Evolutionary conservation across 2,113 vertebrate genomes (phyloP).

Genomic region (Protomyctophum bolini): DNA sequence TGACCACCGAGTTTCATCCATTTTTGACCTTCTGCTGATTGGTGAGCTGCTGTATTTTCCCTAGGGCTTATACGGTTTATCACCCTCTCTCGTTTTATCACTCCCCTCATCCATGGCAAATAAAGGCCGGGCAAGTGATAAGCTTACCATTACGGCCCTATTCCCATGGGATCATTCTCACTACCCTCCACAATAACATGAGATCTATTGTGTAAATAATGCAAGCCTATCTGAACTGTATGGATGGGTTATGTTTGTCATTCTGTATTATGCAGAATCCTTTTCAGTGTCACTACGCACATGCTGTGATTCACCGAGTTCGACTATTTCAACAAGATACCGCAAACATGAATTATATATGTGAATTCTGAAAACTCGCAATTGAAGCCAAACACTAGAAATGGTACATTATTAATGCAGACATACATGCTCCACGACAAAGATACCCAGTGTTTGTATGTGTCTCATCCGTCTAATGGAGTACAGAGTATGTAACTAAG

Average conservation of each 20-base stretch:
- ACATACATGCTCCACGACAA: too few relatives aligned
- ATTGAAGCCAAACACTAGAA: conserved; percentile 30
- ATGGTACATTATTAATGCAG: too few relatives aligned
- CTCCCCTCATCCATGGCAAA: too few relatives aligned
- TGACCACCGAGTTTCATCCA: too few relatives aligned
- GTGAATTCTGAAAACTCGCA: conserved; percentile 44
- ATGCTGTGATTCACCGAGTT: conserved; percentile 53
- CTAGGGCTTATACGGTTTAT: too few relatives aligned
- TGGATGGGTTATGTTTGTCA: not conserved
- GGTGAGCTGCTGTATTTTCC: too few relatives aligned
- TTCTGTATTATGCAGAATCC: conserved; percentile 23
- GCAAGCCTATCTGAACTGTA: conserved; percentile 46
- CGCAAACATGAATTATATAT: conserved; percentile 66
- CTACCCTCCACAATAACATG: conserved; percentile 26
- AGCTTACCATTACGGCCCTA: not conserved
- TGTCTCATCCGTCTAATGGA: too few relatives aligned
- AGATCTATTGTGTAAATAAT: conserved; percentile 39
- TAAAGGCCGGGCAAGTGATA: not conserved
- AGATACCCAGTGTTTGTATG: too few relatives aligned
- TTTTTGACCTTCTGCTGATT: too few relatives aligned
- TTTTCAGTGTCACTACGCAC: conserved; percentile 61
- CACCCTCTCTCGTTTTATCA: too few relatives aligned
- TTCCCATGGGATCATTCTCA: not conserved
- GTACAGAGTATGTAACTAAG: too few relatives aligned
- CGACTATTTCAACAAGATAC: conserved; percentile 57